Percentiles rank a stretch among this genome's conserved stretches.
phyloP scores from a whole-genome alignment of 2,888 invertebrate genomes.

The Leptothorax acervorum region DNA sequence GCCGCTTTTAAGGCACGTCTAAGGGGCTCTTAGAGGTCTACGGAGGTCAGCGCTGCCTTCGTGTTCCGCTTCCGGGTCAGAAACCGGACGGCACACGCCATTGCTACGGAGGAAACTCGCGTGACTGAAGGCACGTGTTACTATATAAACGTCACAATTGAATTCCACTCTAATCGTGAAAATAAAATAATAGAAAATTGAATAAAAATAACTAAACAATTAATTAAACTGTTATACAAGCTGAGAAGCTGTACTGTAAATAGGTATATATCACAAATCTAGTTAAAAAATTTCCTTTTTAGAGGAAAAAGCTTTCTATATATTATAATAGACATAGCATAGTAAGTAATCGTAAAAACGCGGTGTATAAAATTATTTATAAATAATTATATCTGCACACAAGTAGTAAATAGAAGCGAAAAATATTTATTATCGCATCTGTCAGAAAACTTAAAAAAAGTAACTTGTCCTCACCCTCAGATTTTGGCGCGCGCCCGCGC shows the following conservation, averaged over 20 bases:
- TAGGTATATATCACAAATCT: neutral
- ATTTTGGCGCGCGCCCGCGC: neutral
- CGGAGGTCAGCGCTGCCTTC: slow-evolving; percentile 73
- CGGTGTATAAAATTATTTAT: neutral
- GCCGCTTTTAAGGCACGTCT: slow-evolving; percentile 62
- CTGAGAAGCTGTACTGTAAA: neutral
- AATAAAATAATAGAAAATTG: neutral
- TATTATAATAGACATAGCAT: neutral
- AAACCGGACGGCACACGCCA: slow-evolving; percentile 80
- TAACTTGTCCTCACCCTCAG: neutral
- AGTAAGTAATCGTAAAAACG: neutral
- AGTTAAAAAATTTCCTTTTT: neutral
- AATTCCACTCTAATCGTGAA: neutral
- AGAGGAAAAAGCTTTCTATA: neutral
- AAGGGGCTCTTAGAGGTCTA: slow-evolving; percentile 71
- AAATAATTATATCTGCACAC: neutral
- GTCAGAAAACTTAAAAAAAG: neutral
- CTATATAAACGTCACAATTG: neutral
- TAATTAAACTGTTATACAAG: neutral
- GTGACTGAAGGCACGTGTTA: slow-evolving; percentile 51
- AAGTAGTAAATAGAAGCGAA: neutral
- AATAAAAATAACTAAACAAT: neutral
- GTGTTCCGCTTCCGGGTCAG: slow-evolving; percentile 79
- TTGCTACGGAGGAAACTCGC: slow-evolving; percentile 45
- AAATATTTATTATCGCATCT: neutral